Base-by-base conservation (phyloP, 2,888 invertebrate genomes). In the Lingula anatina region DNA sequence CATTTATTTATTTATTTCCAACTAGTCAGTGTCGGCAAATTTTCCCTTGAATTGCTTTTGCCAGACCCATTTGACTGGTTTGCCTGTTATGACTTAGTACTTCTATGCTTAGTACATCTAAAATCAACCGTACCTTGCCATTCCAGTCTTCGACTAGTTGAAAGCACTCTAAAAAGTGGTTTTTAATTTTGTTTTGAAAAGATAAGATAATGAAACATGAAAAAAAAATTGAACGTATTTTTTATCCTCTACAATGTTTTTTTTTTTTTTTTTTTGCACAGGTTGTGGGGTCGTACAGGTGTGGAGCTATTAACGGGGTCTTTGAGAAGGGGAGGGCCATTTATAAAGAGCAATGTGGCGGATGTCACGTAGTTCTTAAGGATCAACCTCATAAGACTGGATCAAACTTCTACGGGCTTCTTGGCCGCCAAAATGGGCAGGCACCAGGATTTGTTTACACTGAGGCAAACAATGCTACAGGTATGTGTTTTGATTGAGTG, bases 361-460 rank as follows among this genome's bases (percentile, higher is more conserved):
- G 9, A 15, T 31, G 31, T 15, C 31, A 31, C 31, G 95, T 94
- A 47, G 15, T 31, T 12, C 31, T 31, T 9, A 31, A 31, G 31
- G 15, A 31, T 31, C 9, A 31, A 15, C 31, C 31, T 12, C 31
- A 31, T 15, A 31, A 31, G 31, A 15, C 31, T 31, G 31, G 31
- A 9, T 15, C 31, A 9, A 31, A 31, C 15, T 31, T 31, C 9
- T 15, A 31, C 15, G 31, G 31, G 9, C 31, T 31, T 15, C 9
- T 31, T 31, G 31, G 31, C 9, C 9, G 15, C 9, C 9, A 31
- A 31, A 31, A 9, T 31, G 31, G 31, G 31, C 9, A 15, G 9
- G 31, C 31, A 9, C 31, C 31, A 12, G 31, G 31, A 9, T 31
- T 12, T 15, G 15, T 9, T 31, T 31, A 31, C 31, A 31, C 31